Evolutionary conservation across 1,140 invertebrate species (phyloP).

Genomic region (Drosophila baimaii): DNA sequence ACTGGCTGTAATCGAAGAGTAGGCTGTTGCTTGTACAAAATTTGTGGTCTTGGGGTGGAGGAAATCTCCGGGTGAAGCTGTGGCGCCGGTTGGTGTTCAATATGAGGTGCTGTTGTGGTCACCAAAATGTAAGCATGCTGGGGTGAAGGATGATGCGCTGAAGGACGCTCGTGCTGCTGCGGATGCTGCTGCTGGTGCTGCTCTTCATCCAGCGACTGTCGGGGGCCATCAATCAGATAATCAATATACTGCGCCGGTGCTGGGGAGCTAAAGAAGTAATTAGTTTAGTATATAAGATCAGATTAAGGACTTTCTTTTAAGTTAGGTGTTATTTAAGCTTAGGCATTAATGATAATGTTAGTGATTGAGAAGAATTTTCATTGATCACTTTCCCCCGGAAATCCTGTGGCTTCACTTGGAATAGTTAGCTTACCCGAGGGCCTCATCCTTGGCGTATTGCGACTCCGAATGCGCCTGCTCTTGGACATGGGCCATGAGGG

Average conservation of each 20-base stretch:
- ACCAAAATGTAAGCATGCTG: conserved; percentile 71
- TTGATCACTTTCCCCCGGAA: not conserved
- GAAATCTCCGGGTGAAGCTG: conserved; percentile 46
- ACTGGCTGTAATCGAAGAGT: conserved; percentile 66
- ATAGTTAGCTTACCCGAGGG: conserved; percentile 28
- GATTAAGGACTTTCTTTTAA: no score
- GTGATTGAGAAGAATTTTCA: not conserved
- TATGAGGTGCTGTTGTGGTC: conserved; percentile 65
- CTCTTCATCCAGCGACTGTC: conserved; percentile 76
- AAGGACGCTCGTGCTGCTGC: conserved; percentile 21
- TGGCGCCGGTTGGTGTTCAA: conserved; percentile 47
- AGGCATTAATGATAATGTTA: not conserved
- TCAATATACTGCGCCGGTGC: conserved; percentile 69
- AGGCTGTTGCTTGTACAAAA: conserved; percentile 65
- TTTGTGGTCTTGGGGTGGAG: conserved; percentile 44
- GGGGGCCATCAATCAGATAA: conserved; percentile 75
- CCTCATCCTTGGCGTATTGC: conserved; percentile 41
- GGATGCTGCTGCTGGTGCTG: conserved; percentile 29
- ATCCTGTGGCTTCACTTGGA: not conserved
- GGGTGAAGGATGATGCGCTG: conserved; percentile 31
- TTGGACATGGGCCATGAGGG: conserved; percentile 60
- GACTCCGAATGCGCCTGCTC: conserved; percentile 43
- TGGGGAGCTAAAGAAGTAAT: conserved; percentile 40
- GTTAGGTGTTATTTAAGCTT: not conserved
- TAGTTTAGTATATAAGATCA: not conserved